Percentiles rank a stretch among this genome's conserved stretches.
phyloP scores from a whole-genome alignment of 2,797 vertebrate genomes.

The Podarcis siculus region DNA sequence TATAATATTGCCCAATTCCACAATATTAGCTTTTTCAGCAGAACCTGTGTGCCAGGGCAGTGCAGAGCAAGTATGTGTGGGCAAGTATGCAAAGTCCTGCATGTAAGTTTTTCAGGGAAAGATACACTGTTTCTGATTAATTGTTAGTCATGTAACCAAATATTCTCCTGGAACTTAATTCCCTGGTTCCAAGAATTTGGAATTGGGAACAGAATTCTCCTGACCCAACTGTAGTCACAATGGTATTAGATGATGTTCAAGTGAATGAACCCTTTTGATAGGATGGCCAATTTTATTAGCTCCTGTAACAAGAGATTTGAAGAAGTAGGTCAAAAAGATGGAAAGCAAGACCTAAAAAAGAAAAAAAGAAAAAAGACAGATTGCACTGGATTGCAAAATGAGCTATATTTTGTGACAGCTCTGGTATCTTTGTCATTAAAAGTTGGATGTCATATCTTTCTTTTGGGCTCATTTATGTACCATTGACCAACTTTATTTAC shows the following conservation, averaged over 20 bases:
- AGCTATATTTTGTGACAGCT: background rate
- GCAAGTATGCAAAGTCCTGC: background rate
- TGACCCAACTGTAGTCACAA: slow-evolving; percentile 22
- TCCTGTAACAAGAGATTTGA: slow-evolving; percentile 22
- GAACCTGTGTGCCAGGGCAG: background rate
- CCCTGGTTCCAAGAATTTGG: slow-evolving; percentile 19
- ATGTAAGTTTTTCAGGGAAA: background rate
- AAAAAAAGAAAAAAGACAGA: background rate
- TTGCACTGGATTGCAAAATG: background rate
- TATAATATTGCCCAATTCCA: background rate
- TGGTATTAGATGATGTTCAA: slow-evolving; percentile 12
- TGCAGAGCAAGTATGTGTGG: background rate
- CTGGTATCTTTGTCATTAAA: background rate
- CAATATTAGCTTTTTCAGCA: background rate
- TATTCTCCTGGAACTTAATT: background rate
- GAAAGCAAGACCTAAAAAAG: background rate
- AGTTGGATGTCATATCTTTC: background rate
- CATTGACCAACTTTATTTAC: background rate
- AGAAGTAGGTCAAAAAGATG: slow-evolving; percentile 35
- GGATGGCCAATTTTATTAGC: background rate
- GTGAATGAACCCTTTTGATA: slow-evolving; percentile 20
- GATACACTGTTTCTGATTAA: slow-evolving; percentile 23
- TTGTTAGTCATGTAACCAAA: slow-evolving; percentile 16
- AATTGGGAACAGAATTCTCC: slow-evolving; percentile 34
- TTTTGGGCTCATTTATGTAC: background rate